These are phyloP conservation scores for Eurytoma adleriae DNA, from an alignment of 2,888 invertebrate genomes.

Conservation along the genomic window DNA sequence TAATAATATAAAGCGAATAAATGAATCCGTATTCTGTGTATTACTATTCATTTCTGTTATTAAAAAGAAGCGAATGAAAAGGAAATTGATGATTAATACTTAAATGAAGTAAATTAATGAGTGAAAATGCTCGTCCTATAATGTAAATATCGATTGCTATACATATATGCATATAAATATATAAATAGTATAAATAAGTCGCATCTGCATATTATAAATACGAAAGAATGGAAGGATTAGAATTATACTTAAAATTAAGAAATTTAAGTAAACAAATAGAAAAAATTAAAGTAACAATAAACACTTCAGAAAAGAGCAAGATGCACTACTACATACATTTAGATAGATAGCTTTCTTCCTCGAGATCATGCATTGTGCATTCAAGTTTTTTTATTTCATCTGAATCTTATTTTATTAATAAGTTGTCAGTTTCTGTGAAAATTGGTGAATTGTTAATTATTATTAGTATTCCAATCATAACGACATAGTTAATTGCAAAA, in stretches of 20 bases:
- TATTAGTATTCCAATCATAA: conserved; percentile 65
- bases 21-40: conserved; percentile 68
- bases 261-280: conserved; percentile 59
- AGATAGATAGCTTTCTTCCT: conserved; percentile 67
- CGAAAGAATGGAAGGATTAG: conserved; percentile 56
- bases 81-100: conserved; percentile 34
- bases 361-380: conserved; percentile 40
- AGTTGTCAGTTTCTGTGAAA: conserved; percentile 61
- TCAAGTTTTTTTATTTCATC: conserved; percentile 55
- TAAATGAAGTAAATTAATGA: conserved; percentile 3
- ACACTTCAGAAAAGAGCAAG: conserved; percentile 65
- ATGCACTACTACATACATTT: conserved; percentile 65
- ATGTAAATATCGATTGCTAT: conserved; percentile 66
- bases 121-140: conserved; percentile 48
- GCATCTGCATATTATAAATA: conserved; percentile 57
- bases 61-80: conserved; percentile 27
- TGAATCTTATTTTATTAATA: conserved; percentile 53
- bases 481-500: conserved; percentile 62
- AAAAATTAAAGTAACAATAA: conserved; percentile 34
- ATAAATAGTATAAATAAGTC: conserved; percentile 55
- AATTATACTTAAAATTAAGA: conserved; percentile 34
- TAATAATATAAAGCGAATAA: conserved; percentile 31
- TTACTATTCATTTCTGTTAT: conserved; percentile 57
- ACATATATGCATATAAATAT: conserved; percentile 67
- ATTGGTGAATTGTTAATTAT: conserved; percentile 64